Evolutionary conservation across 2,888 invertebrate species (phyloP).

Genomic region (Nycteola revayana): DNA sequence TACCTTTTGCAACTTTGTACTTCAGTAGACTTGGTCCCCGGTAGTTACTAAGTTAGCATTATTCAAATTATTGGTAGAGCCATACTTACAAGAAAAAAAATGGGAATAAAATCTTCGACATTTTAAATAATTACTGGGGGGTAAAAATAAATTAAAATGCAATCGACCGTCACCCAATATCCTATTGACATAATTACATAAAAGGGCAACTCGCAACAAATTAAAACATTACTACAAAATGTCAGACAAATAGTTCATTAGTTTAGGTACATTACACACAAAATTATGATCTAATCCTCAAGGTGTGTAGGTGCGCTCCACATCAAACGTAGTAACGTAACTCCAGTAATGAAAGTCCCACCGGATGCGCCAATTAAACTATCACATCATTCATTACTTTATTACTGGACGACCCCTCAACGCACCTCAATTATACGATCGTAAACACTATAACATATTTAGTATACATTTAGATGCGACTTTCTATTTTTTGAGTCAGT

Average conservation of each 20-base stretch:
- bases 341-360: slow-evolving; percentile 42
- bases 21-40: too few relatives aligned
- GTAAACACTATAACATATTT: slow-evolving; percentile 27
- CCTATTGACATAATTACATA: slow-evolving; percentile 7
- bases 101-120: too few relatives aligned
- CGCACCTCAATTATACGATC: slow-evolving; percentile 37
- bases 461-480: slow-evolving; percentile 7
- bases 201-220: too few relatives aligned
- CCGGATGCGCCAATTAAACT: slow-evolving; percentile 68
- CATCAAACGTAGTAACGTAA: slow-evolving; percentile 46
- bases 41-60: too few relatives aligned
- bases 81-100: too few relatives aligned
- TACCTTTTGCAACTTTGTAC: too few relatives aligned
- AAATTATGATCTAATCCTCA: slow-evolving; percentile 37
- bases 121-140: too few relatives aligned
- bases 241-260: slow-evolving; percentile 33
- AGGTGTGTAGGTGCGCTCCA: slow-evolving; percentile 50
- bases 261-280: slow-evolving; percentile 40
- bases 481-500: too few relatives aligned
- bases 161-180: slow-evolving; percentile 16
- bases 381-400: slow-evolving; percentile 71
- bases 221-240: slow-evolving; percentile 14
- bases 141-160: slow-evolving; percentile 1
- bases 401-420: slow-evolving; percentile 50
- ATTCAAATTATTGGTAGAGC: too few relatives aligned